A percentile compares a stretch with the other conserved stretches of the same genome.
Conservation (phyloP, 1,140 invertebrate genomes). For the Apocrypta bakeri region DNA sequence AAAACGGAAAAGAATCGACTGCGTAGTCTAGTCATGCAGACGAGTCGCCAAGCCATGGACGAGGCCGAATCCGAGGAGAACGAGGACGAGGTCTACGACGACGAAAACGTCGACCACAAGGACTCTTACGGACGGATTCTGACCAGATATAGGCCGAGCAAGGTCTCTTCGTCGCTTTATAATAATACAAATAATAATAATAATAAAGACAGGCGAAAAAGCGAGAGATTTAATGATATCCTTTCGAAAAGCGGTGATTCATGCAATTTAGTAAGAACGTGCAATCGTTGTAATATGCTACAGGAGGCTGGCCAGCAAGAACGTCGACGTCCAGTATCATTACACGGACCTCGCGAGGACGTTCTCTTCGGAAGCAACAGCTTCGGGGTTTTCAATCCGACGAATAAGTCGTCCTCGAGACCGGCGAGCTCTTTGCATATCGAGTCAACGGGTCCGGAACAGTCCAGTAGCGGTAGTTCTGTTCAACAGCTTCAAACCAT, state of each 20-base stretch:
- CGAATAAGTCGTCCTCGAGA: not conserved
- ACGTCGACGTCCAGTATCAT: slow-evolving; percentile 26
- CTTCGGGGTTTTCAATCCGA: not conserved
- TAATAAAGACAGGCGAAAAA: not conserved
- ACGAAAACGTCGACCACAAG: slow-evolving; percentile 17
- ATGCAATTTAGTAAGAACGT: not conserved
- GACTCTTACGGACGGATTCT: not conserved
- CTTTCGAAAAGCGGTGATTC: not conserved
- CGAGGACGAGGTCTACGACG: slow-evolving; percentile 41
- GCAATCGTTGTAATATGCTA: not conserved
- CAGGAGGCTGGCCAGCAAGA: slow-evolving; percentile 26
- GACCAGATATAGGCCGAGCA: slow-evolving; percentile 18
- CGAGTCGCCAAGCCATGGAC: slow-evolving; percentile 35
- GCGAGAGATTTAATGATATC: not conserved
- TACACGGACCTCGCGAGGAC: slow-evolving; percentile 32
- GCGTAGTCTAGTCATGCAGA: slow-evolving; percentile 60
- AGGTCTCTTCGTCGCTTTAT: too few species aligned
- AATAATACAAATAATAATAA: not conserved
- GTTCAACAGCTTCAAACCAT: not conserved
- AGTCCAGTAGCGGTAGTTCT: not conserved
- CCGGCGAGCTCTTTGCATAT: not conserved
- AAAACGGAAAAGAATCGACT: slow-evolving; percentile 68
- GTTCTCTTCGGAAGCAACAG: slow-evolving; percentile 15
- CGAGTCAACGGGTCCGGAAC: not conserved
- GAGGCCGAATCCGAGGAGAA: slow-evolving; percentile 48